Conservation (phyloP, 2,888 invertebrate genomes). For the Scaptomyza caliginosa region DNA sequence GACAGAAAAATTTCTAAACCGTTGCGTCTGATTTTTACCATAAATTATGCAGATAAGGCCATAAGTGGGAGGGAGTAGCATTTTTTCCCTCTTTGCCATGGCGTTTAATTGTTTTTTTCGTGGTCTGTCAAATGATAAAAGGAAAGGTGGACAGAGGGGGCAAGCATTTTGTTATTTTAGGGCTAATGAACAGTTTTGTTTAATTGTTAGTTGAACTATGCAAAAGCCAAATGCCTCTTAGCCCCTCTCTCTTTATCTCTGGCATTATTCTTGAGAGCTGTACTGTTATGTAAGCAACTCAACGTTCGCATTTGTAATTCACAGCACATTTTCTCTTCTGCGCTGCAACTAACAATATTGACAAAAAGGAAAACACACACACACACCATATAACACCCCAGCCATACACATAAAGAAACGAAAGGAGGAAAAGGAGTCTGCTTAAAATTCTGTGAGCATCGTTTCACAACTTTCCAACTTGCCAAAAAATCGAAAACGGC, state of each 20-base stretch:
- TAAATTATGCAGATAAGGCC: slow-evolving; percentile 81
- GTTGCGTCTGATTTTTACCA: slow-evolving; percentile 75
- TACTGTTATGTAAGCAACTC: slow-evolving; percentile 64
- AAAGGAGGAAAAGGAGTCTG: slow-evolving; percentile 58
- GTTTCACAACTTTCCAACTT: slow-evolving; percentile 83
- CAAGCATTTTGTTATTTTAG: slow-evolving; percentile 43
- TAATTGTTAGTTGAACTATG: slow-evolving; percentile 53
- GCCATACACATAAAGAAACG: background rate
- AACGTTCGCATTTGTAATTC: slow-evolving; percentile 73
- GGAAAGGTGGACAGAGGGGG: slow-evolving; percentile 15
- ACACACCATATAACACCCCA: background rate
- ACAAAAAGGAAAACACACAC: slow-evolving; percentile 52
- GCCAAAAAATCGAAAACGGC: slow-evolving; percentile 73
- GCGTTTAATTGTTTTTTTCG: slow-evolving; percentile 67
- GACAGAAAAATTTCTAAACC: slow-evolving; percentile 26
- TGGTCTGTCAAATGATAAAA: background rate
- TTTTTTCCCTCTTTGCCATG: slow-evolving; percentile 32
- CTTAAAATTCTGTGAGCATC: slow-evolving; percentile 83
- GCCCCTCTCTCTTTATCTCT: too few species aligned
- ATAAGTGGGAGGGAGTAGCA: slow-evolving; percentile 45
- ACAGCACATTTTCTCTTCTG: slow-evolving; percentile 70
- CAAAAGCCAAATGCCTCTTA: too few species aligned
- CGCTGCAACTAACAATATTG: slow-evolving; percentile 74
- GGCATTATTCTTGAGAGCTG: background rate
- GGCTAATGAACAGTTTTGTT: slow-evolving; percentile 59